Evolutionary conservation across 2,888 invertebrate genomes (phyloP), one percentile per base, ranked within the genome.

Genomic region (Epinotia demarniana): DNA sequence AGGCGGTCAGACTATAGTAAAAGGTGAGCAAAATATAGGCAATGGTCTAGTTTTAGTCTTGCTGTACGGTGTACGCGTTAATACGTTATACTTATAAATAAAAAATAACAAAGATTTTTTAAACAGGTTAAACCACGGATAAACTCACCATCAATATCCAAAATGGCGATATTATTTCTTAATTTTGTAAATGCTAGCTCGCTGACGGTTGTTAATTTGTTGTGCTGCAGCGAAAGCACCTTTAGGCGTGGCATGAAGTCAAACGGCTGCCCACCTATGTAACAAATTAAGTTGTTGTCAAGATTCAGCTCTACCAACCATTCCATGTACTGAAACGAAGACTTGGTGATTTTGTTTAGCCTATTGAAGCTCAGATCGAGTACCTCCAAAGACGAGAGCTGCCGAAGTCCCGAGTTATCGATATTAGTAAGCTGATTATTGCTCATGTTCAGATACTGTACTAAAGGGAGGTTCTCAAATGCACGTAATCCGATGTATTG

Each of bases 261-360:
- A 87, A 98, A 98, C 1, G 97, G 97, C 43, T 96, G 95, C 3
- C 97, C 97, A 82, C 96, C 96, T 70, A 98, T 96, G 66, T 95
- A 95, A 86, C 98, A 98, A 81, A 98, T 96, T 77, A 95, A 94
- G 90, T 98, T 98, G 88, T 97, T 96, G 86, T 98, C 97, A 92
- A 98, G 95, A 94, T 97, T 97, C 6, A 98, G 89, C 86, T 98
- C 98, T 0, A 98, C 97, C 72, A 98, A 92, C 96, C 98, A 98
- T 86, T 97, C 97, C 95, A 98, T 96, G 72, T 96, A 95, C 77
- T 96, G 95, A 79, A 96, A 92, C 0, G 95, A 95, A 80, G 97
- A 95, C 78, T 95, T 96, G n/a, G 96, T 95, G 55, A 98, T 95
- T 81, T 95, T 95, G 27, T 95, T 94, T 33, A 98, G 91, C 77